A percentile compares a stretch with the other conserved stretches of the same genome.
Conservation (phyloP, 1,140 invertebrate genomes). For the Temnothorax longispinosus region DNA sequence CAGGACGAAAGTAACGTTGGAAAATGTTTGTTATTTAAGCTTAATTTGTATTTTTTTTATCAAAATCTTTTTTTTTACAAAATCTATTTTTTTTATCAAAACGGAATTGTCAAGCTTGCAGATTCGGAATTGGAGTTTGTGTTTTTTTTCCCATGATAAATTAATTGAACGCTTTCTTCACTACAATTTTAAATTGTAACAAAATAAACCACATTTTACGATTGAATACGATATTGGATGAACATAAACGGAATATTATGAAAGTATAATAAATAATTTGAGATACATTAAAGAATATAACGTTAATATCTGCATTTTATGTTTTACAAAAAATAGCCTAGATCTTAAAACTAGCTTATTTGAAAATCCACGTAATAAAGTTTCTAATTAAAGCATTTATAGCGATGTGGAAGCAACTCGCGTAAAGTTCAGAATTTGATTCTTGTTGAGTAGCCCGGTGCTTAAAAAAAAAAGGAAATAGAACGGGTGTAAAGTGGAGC, state of each 20-base stretch:
- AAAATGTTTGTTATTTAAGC: neutral
- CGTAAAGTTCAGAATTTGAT: neutral
- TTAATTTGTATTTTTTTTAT: too few relatives aligned
- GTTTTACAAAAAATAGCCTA: neutral
- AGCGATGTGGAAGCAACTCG: neutral
- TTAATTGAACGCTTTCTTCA: neutral
- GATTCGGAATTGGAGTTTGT: neutral
- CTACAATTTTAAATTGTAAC: neutral
- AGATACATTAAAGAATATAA: neutral
- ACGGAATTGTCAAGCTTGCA: neutral
- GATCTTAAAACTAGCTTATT: neutral
- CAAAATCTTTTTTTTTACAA: too few relatives aligned
- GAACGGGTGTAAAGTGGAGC: neutral
- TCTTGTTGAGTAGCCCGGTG: neutral
- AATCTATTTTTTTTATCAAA: neutral
- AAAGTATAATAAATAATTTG: neutral
- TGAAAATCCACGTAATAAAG: neutral
- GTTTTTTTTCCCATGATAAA: neutral
- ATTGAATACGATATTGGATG: neutral
- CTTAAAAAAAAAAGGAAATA: neutral
- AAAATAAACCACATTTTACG: neutral
- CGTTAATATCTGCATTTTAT: neutral
- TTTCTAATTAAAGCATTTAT: neutral
- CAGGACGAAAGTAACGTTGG: neutral
- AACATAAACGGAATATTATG: neutral